Evolutionary conservation across 1,140 invertebrate genomes (phyloP).

Genomic region (Piezodorus guildinii): DNA sequence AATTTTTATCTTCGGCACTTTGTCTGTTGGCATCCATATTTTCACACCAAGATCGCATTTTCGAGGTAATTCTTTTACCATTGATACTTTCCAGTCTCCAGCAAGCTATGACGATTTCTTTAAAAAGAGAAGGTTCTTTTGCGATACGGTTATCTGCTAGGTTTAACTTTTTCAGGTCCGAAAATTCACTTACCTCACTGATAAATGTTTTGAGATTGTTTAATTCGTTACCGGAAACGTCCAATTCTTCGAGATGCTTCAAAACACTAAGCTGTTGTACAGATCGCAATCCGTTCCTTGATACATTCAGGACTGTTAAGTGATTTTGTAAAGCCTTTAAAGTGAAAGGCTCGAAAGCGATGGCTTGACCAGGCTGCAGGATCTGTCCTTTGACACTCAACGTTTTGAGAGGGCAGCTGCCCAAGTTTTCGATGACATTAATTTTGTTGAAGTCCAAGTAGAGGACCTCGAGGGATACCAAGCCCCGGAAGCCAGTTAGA

Average conservation of each 20-base stretch:
- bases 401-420: background rate
- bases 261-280: background rate
- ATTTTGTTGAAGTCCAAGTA: conserved; percentile 2
- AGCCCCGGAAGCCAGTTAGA: background rate
- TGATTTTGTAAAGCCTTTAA: background rate
- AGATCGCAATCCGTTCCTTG: background rate
- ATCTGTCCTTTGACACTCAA: conserved; percentile 1
- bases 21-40: too few relatives aligned
- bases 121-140: too few relatives aligned
- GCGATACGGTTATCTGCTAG: too few relatives aligned
- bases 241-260: background rate
- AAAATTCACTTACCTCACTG: too few relatives aligned
- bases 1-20: too few relatives aligned
- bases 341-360: background rate
- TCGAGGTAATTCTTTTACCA: too few relatives aligned
- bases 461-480: background rate
- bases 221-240: background rate
- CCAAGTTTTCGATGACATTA: background rate
- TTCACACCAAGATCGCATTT: too few relatives aligned
- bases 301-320: background rate
- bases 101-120: too few relatives aligned
- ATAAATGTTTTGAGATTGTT: too few relatives aligned
- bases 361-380: background rate
- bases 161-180: too few relatives aligned
- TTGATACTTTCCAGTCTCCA: too few relatives aligned